Percentiles rank a stretch among this genome's conserved stretches.
Conservation (phyloP, 2,888 invertebrate genomes). For the Marasmarcha lunaedactyla region DNA sequence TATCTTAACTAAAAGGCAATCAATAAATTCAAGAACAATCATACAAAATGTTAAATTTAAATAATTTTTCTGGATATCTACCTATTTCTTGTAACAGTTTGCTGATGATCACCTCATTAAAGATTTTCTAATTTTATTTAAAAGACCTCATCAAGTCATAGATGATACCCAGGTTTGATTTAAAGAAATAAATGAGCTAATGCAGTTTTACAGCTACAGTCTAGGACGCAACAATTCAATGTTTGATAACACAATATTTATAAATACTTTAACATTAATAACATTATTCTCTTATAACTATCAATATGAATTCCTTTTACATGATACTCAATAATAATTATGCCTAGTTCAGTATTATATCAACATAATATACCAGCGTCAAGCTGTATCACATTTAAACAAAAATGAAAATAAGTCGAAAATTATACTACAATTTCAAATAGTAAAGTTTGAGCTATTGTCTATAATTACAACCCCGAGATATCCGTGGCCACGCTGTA, state of each 20-base stretch:
- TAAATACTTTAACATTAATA: slow-evolving; percentile 1
- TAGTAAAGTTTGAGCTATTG: slow-evolving; percentile 55
- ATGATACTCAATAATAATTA: slow-evolving; percentile 41
- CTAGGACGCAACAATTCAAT: slow-evolving; percentile 35
- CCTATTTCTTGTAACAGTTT: too few species aligned
- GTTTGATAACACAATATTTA: slow-evolving; percentile 13
- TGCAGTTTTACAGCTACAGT: slow-evolving; percentile 12
- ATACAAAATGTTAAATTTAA: too few species aligned
- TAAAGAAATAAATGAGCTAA: too few species aligned
- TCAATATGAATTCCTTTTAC: slow-evolving; percentile 26
- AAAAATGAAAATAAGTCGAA: slow-evolving; percentile 51
- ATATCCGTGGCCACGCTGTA: slow-evolving; percentile 59
- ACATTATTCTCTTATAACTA: slow-evolving; percentile 14
- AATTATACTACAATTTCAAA: slow-evolving; percentile 36
- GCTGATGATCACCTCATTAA: too few species aligned
- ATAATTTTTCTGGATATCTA: too few species aligned
- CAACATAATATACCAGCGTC: slow-evolving; percentile 44
- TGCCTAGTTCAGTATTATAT: slow-evolving; percentile 32
- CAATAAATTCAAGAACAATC: too few species aligned
- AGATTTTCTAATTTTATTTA: too few species aligned
- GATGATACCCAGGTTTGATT: too few species aligned
- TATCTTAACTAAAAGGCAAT: too few species aligned
- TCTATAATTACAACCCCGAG: slow-evolving; percentile 64
- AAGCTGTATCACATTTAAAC: slow-evolving; percentile 54
- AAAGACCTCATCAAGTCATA: too few species aligned